phyloP scores from a whole-genome alignment of 30 jellyfish, hydroid and myxozoan genomes.

The Calvadosia cruxmelitensis region DNA sequence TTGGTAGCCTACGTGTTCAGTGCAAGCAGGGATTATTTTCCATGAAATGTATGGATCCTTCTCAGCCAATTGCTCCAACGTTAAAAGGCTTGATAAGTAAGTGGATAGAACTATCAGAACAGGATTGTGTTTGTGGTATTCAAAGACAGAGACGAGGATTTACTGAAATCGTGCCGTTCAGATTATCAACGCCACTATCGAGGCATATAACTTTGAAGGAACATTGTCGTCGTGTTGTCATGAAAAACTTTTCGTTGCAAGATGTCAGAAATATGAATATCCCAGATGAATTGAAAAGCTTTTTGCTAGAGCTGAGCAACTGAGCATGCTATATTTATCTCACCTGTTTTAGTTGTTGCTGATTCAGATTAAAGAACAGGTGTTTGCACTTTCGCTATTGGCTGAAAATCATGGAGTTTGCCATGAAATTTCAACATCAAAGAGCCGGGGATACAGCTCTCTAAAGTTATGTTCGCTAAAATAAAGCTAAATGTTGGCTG shows the following conservation, averaged over 20 bases:
- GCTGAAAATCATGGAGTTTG: too few species aligned
- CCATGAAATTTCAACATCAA: too few species aligned
- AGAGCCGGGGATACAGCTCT: too few species aligned
- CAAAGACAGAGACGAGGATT: slow-evolving; percentile 17
- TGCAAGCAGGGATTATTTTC: slow-evolving; percentile 35
- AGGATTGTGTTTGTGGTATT: slow-evolving; percentile 11
- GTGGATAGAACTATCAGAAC: neutral
- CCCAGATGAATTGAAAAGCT: slow-evolving; percentile 16
- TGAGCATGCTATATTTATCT: neutral
- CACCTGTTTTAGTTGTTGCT: too few species aligned
- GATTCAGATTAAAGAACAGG: too few species aligned
- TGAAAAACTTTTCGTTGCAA: slow-evolving; percentile 19
- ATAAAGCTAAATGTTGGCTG: too few species aligned
- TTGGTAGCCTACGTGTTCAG: slow-evolving; percentile 46
- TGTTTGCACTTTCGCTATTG: too few species aligned
- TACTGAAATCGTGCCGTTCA: slow-evolving; percentile 14
- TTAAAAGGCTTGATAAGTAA: slow-evolving; percentile 19
- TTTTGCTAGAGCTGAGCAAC: slow-evolving; percentile 25
- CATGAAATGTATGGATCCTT: slow-evolving; percentile 10
- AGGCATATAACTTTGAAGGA: slow-evolving; percentile 29
- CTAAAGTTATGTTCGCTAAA: too few species aligned
- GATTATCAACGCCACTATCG: slow-evolving; percentile 10
- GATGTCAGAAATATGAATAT: slow-evolving; percentile 27
- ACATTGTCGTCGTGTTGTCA: slow-evolving; percentile 33
- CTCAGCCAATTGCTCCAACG: slow-evolving; percentile 48